Conservation (phyloP, 2,888 invertebrate species). For the Agonopterix arenella region DNA sequence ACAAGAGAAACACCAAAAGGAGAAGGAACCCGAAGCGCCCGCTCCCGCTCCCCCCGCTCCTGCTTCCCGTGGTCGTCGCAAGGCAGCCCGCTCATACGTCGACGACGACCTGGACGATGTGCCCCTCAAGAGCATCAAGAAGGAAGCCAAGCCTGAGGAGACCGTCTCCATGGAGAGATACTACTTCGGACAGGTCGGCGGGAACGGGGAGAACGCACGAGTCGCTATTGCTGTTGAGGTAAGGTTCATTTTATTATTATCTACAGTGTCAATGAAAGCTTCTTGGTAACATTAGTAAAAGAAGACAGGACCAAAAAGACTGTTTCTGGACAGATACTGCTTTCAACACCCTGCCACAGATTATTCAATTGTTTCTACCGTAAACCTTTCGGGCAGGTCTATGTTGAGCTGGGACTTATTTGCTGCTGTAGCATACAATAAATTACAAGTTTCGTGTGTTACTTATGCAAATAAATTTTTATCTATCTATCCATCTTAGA, state of each 20-base stretch:
- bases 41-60: slow-evolving; percentile 5
- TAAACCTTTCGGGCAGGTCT: too few species aligned
- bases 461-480: too few species aligned
- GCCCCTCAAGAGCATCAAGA: slow-evolving; percentile 60
- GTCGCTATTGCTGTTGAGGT: slow-evolving; percentile 53
- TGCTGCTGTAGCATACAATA: too few species aligned
- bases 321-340: too few species aligned
- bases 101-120: slow-evolving; percentile 60
- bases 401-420: too few species aligned
- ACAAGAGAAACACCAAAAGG: slow-evolving; percentile 34
- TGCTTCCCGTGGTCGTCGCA: slow-evolving; percentile 35
- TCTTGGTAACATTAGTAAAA: too few species aligned
- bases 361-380: too few species aligned
- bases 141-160: slow-evolving; percentile 55
- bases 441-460: too few species aligned
- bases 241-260: slow-evolving; percentile 11
- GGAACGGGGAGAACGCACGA: slow-evolving; percentile 23
- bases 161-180: slow-evolving; percentile 78
- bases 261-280: too few species aligned
- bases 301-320: too few species aligned
- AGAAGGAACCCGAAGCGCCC: slow-evolving; percentile 23
- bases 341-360: too few species aligned
- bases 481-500: too few species aligned
- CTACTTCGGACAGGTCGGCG: slow-evolving; percentile 78
- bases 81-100: slow-evolving; percentile 43